These are phyloP conservation scores for Sturnira hondurensis DNA, from an alignment of 2,113 vertebrate species.

Conservation along the genomic window DNA sequence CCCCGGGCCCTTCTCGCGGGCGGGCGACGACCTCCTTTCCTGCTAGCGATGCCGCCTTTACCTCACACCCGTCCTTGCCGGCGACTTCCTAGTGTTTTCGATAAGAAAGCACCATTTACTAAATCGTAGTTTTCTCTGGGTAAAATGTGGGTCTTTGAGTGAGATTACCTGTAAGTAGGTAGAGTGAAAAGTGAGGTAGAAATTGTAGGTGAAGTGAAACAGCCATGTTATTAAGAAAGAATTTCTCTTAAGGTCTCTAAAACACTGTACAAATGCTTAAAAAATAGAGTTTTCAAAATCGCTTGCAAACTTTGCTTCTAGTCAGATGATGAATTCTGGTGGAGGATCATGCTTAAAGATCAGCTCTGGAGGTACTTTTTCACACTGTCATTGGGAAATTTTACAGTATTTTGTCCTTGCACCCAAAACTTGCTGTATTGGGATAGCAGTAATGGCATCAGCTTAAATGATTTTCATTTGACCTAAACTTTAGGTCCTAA, in stretches of 20 bases:
- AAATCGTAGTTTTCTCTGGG: neutral
- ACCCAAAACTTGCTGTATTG: neutral
- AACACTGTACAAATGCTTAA: neutral
- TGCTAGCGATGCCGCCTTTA: neutral
- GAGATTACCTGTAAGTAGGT: neutral
- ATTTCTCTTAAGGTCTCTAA: neutral
- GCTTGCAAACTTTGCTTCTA: neutral
- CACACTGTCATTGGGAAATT: neutral
- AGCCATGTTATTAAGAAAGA: neutral
- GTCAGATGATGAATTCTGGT: neutral
- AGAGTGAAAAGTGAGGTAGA: neutral
- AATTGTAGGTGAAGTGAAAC: neutral
- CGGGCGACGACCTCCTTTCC: neutral
- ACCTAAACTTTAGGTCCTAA: neutral
- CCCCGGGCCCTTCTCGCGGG: neutral
- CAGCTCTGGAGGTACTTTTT: conserved; percentile 17
- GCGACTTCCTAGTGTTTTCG: neutral
- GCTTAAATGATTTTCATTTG: neutral
- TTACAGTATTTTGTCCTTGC: conserved; percentile 10
- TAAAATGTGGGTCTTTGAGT: neutral
- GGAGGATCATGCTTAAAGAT: neutral
- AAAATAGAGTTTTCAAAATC: neutral
- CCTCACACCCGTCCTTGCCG: neutral
- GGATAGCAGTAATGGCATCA: neutral
- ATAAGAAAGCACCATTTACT: neutral